Conservation (phyloP, 2,797 vertebrate species). For the Euphonia xanthogaster region DNA sequence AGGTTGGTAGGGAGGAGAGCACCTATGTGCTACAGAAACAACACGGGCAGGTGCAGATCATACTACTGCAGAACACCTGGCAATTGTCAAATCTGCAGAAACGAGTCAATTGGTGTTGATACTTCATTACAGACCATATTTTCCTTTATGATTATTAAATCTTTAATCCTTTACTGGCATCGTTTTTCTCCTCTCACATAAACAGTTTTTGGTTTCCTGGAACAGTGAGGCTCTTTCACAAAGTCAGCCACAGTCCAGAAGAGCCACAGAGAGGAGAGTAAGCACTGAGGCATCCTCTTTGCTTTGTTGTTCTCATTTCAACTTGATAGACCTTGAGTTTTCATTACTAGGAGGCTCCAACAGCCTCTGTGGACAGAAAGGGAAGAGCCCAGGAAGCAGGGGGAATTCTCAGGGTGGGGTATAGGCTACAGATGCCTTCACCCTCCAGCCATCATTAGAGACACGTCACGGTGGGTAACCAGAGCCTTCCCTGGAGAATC, state of each 20-base stretch:
- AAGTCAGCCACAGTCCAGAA: neutral
- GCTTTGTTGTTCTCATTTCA: conserved; percentile 16
- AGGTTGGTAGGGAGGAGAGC: neutral
- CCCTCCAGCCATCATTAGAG: neutral
- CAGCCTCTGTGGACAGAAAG: neutral
- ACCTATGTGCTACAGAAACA: neutral
- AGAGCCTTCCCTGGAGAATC: neutral
- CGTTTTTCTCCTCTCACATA: neutral
- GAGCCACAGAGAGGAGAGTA: neutral
- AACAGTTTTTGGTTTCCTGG: neutral
- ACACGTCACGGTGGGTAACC: neutral
- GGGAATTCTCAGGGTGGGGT: conserved; percentile 22
- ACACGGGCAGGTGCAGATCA: neutral
- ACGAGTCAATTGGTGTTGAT: neutral
- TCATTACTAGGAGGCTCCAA: neutral
- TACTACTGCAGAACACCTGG: conserved; percentile 16
- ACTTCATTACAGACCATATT: conserved; percentile 12
- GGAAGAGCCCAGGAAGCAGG: neutral
- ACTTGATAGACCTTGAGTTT: neutral
- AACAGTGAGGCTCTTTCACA: neutral
- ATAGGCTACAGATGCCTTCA: accelerated
- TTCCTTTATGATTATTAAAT: neutral
- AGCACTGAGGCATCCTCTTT: neutral
- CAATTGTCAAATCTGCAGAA: neutral
- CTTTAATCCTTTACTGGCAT: conserved; percentile 6